Evolutionary conservation across 2,888 invertebrate species (phyloP), one percentile per base, ranked within the genome.

Genomic region (Ornithoptera alexandrae): DNA sequence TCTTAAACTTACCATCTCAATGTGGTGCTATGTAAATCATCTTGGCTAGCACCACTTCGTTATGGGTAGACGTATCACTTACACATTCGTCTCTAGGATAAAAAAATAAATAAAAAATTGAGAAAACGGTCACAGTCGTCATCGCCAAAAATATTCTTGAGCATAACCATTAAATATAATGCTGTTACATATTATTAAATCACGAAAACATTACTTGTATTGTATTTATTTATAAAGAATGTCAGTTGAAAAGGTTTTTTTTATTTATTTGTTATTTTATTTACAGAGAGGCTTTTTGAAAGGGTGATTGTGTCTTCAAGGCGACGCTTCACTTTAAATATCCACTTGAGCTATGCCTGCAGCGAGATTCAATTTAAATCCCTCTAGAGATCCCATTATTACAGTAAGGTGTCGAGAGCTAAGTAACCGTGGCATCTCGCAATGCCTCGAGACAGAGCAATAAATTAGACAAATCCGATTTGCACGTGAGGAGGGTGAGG

Each of bases 391-490:
- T 91, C 89, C 90, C 85, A 90, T 91, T 91, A 91, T 87, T 84
- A 87, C 86, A 80, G 87, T 80, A 83, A 89, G 88, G 89, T 88
- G 90, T 88, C 86, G 84, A 80, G 85, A 83, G 78, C 84, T 88
- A 90, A 91, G 90, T 87, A 89, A 88, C 86, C 89, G 89, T 89
- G 81, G 82, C 85, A 84, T 81, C 83, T 82, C 81, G 77, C 77
- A 80, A 82, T 84, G 81, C 84, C 81, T 84, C 78, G 76, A 83
- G 84, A 85, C 84, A 84, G 79, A 82, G 86, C 86, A 86, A 91
- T 92, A 92, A 92, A 92, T 92, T 92, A 90, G 84, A 89, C 88
- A 89, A 91, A 92, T 90, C 91, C 87, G 89, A 92, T 92, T 90
- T 89, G 85, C 89, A 88, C 90, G 89, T 88, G 85, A 85, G 80